Base-by-base conservation (phyloP, 2,113 vertebrate species). In the Ifrita kowaldi region DNA sequence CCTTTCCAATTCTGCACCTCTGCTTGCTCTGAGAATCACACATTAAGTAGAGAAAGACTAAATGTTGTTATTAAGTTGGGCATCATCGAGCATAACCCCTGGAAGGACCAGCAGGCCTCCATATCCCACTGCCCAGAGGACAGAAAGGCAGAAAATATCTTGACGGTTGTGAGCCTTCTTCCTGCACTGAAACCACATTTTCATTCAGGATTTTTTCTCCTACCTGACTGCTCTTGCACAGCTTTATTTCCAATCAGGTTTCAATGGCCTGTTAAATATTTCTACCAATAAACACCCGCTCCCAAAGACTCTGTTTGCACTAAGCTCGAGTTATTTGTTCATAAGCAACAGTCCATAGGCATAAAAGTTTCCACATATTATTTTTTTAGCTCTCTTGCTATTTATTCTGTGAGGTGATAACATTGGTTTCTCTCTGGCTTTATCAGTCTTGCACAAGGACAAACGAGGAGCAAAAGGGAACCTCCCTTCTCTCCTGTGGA, bases 391-490 rank as follows among this genome's bases (percentile, higher is more conserved):
- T 86, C 9, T 62, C 82, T 85, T 50, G 26, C 50, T 94, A n/a
- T 94, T 94, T 95, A 76, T 93, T 90, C 84, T 94, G 67, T 13
- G n/a, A 77, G 67, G 53, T 26, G 94, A 89, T 96, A 94, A 87
- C 89, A 88, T 8, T 83, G 84, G 88, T 83, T 93, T 83, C 87
- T 88, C 88, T 75, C 56, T 87, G 78, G 26, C 83, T 95, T 94
- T 91, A 82, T 96, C 90, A 74, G 50, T 28, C n/a, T 90, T 92
- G 60, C 76, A 92, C 68, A 86, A 93, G 74, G 86, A 77, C 76
- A 87, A 74, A 90, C 0, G 11, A 89, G 73, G 35, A 92, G 64
- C 18, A 46, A 46, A 79, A 81, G 81, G 86, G 93, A 95, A 39
- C 90, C 87, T 64, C 87, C 94, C 87, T 93, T 75, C 49, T 87